phyloP scores from a whole-genome alignment of 2,888 invertebrate genomes.

The Chalcis sispes region DNA sequence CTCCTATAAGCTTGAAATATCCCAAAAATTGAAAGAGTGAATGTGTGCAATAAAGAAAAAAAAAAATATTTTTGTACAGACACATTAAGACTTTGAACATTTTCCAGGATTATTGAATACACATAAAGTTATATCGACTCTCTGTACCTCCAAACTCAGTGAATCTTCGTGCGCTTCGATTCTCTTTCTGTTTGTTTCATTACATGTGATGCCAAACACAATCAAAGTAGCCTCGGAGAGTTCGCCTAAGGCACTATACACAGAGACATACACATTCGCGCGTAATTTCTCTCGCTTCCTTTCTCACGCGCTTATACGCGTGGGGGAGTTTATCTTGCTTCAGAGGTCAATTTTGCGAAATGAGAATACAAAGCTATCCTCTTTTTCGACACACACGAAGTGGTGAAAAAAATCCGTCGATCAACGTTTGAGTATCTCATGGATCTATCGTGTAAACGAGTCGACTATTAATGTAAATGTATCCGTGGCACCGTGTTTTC shows the following conservation, averaged over 20 bases:
- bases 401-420: slow-evolving; percentile 2
- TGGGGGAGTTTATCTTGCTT: slow-evolving; percentile 34
- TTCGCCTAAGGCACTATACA: slow-evolving; percentile 6
- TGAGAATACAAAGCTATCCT: slow-evolving; percentile 40
- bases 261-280: background rate
- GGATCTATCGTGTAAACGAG: background rate
- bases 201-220: slow-evolving; percentile 7
- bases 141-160: too few relatives aligned
- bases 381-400: background rate
- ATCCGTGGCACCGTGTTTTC: too few relatives aligned
- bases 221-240: slow-evolving; percentile 34
- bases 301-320: too few relatives aligned
- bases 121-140: too few relatives aligned
- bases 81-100: too few relatives aligned
- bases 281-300: too few relatives aligned
- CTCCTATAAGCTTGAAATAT: too few relatives aligned
- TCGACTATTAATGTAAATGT: slow-evolving; percentile 25
- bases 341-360: slow-evolving; percentile 47
- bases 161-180: slow-evolving; percentile 23
- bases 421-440: background rate
- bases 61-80: too few relatives aligned
- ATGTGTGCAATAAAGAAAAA: too few relatives aligned
- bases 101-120: too few relatives aligned
- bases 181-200: slow-evolving; percentile 30
- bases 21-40: too few relatives aligned